Evolutionary conservation across 2,888 invertebrate species (phyloP).

Genomic region (Polydrusus tereticollis): DNA sequence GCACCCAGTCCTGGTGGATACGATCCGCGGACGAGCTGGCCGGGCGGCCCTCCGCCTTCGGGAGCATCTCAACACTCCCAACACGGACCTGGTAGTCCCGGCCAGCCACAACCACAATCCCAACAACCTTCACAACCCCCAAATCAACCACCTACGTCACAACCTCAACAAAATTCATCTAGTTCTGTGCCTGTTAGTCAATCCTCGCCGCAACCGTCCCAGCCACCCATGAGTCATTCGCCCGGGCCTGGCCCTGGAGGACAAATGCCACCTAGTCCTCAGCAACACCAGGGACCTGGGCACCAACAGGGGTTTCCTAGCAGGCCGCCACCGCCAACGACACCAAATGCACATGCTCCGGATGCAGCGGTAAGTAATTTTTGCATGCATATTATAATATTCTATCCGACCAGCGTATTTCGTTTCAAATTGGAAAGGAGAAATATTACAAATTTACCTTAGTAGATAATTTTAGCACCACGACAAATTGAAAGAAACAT

Average conservation of each 20-base stretch:
- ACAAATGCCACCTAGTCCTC: slow-evolving; percentile 70
- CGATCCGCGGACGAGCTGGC: slow-evolving; percentile 64
- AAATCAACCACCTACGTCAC: slow-evolving; percentile 46
- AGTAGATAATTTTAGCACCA: no score
- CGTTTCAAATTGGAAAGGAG: no score
- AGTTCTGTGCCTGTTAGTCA: slow-evolving; percentile 64
- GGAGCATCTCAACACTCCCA: slow-evolving; percentile 49
- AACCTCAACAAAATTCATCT: slow-evolving; percentile 54
- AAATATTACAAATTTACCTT: no score
- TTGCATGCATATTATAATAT: no score
- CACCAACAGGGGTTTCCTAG: slow-evolving; percentile 75
- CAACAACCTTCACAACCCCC: slow-evolving; percentile 53
- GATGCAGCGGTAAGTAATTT: slow-evolving; percentile 78
- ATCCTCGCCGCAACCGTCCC: slow-evolving; percentile 65
- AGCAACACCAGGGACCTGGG: slow-evolving; percentile 33
- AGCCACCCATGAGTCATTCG: slow-evolving; percentile 64
- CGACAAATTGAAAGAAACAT: no score
- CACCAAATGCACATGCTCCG: slow-evolving; percentile 83
- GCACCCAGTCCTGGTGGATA: slow-evolving; percentile 63
- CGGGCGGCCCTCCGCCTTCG: slow-evolving; percentile 63
- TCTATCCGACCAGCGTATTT: no score
- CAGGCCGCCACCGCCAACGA: slow-evolving; percentile 81
- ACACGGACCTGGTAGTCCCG: slow-evolving; percentile 59
- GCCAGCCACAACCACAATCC: slow-evolving; percentile 55
- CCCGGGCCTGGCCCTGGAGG: slow-evolving; percentile 70